Evolutionary conservation across 2,888 invertebrate species (phyloP).

Genomic region (Perizoma flavofasciatum): DNA sequence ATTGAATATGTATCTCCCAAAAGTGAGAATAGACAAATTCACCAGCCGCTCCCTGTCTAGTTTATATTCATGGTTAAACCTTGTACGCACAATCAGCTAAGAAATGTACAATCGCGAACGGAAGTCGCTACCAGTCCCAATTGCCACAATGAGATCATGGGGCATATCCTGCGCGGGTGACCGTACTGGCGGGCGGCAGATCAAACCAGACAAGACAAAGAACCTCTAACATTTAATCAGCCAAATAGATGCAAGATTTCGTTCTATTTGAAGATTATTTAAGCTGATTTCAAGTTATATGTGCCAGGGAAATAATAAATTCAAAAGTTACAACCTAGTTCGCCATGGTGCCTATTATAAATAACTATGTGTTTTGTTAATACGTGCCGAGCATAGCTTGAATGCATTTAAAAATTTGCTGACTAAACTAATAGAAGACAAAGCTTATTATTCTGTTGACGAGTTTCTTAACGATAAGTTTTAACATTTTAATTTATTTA

Average conservation of each 20-base stretch:
- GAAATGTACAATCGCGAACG: conserved; percentile 47
- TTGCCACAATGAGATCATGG: conserved; percentile 70
- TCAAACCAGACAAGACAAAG: conserved; percentile 46
- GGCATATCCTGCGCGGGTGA: conserved; percentile 56
- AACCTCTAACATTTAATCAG: conserved; percentile 15
- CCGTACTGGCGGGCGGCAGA: conserved; percentile 35
- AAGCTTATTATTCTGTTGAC: too few relatives aligned
- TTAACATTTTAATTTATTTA: too few relatives aligned
- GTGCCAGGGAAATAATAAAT: too few relatives aligned
- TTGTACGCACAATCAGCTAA: conserved; percentile 38
- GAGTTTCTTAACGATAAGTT: too few relatives aligned
- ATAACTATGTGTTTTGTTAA: too few relatives aligned
- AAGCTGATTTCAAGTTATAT: neutral
- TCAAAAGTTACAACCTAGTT: too few relatives aligned
- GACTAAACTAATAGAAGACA: too few relatives aligned
- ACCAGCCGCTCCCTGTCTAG: conserved; percentile 2
- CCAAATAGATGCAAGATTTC: conserved; percentile 14
- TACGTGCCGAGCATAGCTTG: too few relatives aligned
- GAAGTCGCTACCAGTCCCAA: conserved; percentile 56
- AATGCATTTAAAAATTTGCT: too few relatives aligned
- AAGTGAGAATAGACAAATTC: neutral
- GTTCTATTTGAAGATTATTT: neutral
- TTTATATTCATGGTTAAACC: conserved; percentile 21
- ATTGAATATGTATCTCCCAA: neutral
- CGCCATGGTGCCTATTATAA: too few relatives aligned